Evolutionary conservation across 2,888 invertebrate species (phyloP).

Genomic region (Trissolcus brochymenae): DNA sequence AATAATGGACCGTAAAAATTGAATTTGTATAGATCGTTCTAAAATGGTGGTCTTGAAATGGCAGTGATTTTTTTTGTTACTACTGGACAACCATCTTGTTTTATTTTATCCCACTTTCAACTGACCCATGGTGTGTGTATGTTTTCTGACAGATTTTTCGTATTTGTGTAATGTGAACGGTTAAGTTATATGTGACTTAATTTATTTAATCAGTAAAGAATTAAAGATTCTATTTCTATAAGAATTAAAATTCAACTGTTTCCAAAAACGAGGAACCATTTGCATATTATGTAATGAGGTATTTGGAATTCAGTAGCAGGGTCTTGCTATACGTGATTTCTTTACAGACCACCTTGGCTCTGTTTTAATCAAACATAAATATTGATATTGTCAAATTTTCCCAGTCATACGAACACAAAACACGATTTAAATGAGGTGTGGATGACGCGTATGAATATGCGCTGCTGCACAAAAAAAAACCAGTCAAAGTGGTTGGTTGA

Average conservation of each 20-base stretch:
- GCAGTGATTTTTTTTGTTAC: slow-evolving; percentile 15
- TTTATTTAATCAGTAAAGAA: no score
- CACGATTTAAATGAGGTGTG: slow-evolving; percentile 21
- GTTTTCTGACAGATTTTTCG: no score
- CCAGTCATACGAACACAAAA: slow-evolving; percentile 45
- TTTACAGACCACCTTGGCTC: slow-evolving; percentile 29
- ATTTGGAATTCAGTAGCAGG: slow-evolving; percentile 21
- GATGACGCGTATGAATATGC: slow-evolving; percentile 27
- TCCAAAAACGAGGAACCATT: background rate
- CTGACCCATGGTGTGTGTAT: background rate
- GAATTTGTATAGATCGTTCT: slow-evolving; percentile 26
- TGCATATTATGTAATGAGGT: slow-evolving; percentile 21
- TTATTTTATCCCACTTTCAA: background rate
- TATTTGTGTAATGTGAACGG: no score
- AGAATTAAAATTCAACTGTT: background rate
- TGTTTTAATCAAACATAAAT: slow-evolving; percentile 44
- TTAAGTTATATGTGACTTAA: background rate
- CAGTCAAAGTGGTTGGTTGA: slow-evolving; percentile 25
- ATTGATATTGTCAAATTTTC: slow-evolving; percentile 48
- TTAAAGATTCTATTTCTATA: no score
- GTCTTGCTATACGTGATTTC: slow-evolving; percentile 2
- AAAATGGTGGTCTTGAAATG: slow-evolving; percentile 35
- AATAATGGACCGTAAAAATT: slow-evolving; percentile 37
- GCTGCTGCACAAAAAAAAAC: slow-evolving; percentile 15
- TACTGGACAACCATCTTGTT: slow-evolving; percentile 21